Evolutionary conservation across 2,797 vertebrate species (phyloP), one percentile per base, ranked within the genome.

Genomic region (Rachycentron canadum): DNA sequence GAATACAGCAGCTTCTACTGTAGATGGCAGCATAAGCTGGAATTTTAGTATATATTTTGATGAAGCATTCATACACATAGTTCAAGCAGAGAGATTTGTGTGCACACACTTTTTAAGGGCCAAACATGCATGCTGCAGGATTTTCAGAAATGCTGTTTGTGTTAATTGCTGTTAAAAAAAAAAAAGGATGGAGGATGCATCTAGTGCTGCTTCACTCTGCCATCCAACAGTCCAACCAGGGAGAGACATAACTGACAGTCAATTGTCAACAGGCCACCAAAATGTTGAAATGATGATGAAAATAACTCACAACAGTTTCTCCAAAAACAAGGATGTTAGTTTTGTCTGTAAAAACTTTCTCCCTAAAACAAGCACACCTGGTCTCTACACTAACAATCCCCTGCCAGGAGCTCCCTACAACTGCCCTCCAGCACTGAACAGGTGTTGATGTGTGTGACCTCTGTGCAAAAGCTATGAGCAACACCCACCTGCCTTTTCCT

Each of bases 381-480:
- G 49, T 67, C 26, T 62, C 43, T 38, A 25, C 52, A 41, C 49
- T 28, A 79, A 76, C 55, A 71, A 41, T 50, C 32, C 41, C 50
- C 69, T 59, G 69, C 75, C 36, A 63, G 43, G 19, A 61, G 41
- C 62, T 75, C 60, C 58, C 76, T 40, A 50, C 26, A 73, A 57
- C 62, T 79, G 71, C 76, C 81, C 85, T 83, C 17, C 68, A 86
- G 82, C 77, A 36, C 74, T 76, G 72, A 85, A 65, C 89, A 89
- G 90, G 89, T 91, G 90, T 80, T 67, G 59, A 43, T 69, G 61
- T 49, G 74, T 83, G 78, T 77, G 86, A 91, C 86, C 88, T 89
- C 80, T 82, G 40, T 62, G 74, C 60, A 70, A 57, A 76, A 66
- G 56, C 73, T 60, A 74, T 32, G 43, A 76, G 52, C 73, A 83